Conservation (phyloP, 1,140 invertebrate genomes). For the Rhyzopertha dominica region DNA sequence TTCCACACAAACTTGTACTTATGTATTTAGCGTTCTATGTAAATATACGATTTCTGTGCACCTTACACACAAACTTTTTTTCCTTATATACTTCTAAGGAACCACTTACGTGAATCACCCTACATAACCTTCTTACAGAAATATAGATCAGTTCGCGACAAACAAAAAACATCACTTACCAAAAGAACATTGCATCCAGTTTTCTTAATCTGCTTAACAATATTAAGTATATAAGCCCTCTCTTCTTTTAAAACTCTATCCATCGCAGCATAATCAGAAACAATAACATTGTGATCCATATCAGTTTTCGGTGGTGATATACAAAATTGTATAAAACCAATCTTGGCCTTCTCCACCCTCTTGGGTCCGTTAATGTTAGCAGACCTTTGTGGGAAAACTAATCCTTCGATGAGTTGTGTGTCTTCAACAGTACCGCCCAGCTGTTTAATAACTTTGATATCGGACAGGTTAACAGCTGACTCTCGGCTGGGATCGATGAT, state of each 20-base stretch:
- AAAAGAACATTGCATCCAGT: conserved; percentile 96
- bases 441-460: conserved; percentile 95
- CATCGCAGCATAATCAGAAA: conserved; percentile 99
- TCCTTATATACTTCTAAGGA: no score
- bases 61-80: no score
- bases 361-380: conserved; percentile 88
- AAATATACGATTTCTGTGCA: no score
- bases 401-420: conserved; percentile 90
- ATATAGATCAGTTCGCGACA: no score
- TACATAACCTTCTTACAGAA: no score
- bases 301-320: conserved; percentile 99
- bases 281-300: conserved; percentile 98
- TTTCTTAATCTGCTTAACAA: conserved; percentile 99
- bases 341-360: conserved; percentile 95
- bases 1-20: no score
- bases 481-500: conserved; percentile 60
- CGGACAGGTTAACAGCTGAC: conserved; percentile 62
- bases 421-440: conserved; percentile 98
- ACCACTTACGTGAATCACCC: no score
- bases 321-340: conserved; percentile 99
- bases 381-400: conserved; percentile 88
- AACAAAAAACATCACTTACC: conserved; percentile 51
- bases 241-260: conserved; percentile 98
- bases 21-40: no score
- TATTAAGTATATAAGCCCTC: conserved; percentile 95